Percentiles rank a stretch among this genome's conserved stretches.
phyloP scores from a whole-genome alignment of 2,888 invertebrate genomes.

The Scrobipalpa costella region DNA sequence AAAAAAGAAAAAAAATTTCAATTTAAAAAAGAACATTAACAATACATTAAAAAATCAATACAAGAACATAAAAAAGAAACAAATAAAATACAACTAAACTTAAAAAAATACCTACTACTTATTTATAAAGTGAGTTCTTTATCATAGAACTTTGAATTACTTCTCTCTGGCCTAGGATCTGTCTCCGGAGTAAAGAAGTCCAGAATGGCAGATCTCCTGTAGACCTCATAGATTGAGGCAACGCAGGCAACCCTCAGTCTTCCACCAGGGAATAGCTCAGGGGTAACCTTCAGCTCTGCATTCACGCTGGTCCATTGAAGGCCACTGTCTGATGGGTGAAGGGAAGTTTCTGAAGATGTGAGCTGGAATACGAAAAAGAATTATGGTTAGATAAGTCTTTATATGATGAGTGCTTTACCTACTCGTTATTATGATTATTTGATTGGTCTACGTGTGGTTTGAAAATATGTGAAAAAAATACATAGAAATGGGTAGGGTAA shows the following conservation, averaged over 20 bases:
- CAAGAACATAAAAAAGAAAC: no score
- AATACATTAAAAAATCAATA: no score
- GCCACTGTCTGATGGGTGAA: conserved; percentile 71
- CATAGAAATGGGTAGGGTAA: no score
- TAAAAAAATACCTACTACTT: no score
- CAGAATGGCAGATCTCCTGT: conserved; percentile 84
- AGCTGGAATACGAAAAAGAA: conserved; percentile 53
- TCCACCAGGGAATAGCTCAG: conserved; percentile 82
- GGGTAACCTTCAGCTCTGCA: conserved; percentile 79
- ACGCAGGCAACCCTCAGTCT: conserved; percentile 86
- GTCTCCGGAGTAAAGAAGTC: conserved; percentile 86
- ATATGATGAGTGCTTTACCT: no score
- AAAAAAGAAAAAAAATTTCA: no score
- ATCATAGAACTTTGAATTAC: conserved; percentile 56
- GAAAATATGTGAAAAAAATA: no score
- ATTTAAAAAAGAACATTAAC: no score
- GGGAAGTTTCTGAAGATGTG: conserved; percentile 63
- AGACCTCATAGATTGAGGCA: conserved; percentile 85
- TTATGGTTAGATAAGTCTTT: not conserved
- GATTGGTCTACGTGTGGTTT: no score
- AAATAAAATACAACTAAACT: no score
- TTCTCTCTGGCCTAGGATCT: conserved; percentile 90
- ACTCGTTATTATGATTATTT: no score
- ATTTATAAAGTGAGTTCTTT: not conserved
- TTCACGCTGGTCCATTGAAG: conserved; percentile 81